These are phyloP conservation scores for Dryocosmus kuriphilus DNA, from an alignment of 2,888 invertebrate genomes.

Conservation along the genomic window DNA sequence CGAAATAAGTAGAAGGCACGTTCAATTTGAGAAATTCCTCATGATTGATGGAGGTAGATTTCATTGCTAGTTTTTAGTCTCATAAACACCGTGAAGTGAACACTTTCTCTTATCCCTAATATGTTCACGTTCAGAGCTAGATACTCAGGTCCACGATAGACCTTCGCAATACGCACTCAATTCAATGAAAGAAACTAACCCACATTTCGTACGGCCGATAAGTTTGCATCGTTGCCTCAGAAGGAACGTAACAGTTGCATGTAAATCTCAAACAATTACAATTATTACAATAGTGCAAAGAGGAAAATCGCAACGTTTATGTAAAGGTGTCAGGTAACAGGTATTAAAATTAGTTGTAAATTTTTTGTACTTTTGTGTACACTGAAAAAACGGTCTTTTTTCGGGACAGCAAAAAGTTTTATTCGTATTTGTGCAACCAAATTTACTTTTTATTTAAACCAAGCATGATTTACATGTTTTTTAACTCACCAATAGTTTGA, in stretches of 20 bases:
- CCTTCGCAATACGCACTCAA: slow-evolving; percentile 23
- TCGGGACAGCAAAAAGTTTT: too few species aligned
- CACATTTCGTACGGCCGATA: slow-evolving; percentile 13
- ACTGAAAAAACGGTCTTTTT: too few species aligned
- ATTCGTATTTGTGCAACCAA: too few species aligned
- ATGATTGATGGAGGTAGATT: slow-evolving; percentile 20
- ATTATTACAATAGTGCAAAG: neutral
- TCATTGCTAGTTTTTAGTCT: neutral
- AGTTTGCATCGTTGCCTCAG: slow-evolving; percentile 16
- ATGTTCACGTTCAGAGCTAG: slow-evolving; percentile 26
- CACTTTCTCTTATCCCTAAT: slow-evolving; percentile 39
- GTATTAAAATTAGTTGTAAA: neutral
- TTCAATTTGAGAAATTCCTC: slow-evolving; percentile 26
- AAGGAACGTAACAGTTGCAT: neutral
- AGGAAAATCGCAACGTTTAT: slow-evolving; percentile 24
- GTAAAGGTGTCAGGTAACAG: slow-evolving; percentile 41
- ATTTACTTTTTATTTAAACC: too few species aligned
- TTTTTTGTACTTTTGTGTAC: too few species aligned
- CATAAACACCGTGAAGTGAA: slow-evolving; percentile 20
- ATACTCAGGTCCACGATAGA: neutral
- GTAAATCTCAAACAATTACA: slow-evolving; percentile 15
- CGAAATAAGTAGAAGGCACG: slow-evolving; percentile 9
- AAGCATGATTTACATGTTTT: too few species aligned
- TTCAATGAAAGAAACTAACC: slow-evolving; percentile 37
- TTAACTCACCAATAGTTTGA: too few species aligned